phyloP scores from a whole-genome alignment of 2,113 vertebrate genomes.

The Genyomyrus donnyi region DNA sequence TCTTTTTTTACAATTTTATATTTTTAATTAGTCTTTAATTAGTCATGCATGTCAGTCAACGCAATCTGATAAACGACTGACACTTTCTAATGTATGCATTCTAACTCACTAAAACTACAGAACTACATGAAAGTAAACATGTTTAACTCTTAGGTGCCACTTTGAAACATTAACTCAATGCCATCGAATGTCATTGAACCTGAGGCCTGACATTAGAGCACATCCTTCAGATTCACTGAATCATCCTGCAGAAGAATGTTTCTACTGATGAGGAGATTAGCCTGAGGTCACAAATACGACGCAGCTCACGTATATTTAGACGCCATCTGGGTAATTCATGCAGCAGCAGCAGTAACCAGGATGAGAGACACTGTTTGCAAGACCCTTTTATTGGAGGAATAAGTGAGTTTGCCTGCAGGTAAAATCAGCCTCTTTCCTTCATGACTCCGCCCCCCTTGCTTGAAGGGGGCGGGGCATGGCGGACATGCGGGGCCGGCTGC shows the following conservation, averaged over 20 bases:
- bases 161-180: background rate
- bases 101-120: background rate
- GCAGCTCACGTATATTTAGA: background rate
- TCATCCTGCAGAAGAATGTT: background rate
- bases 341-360: background rate
- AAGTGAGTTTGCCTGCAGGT: conserved; percentile 59
- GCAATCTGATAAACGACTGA: background rate
- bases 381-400: conserved; percentile 38
- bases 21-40: background rate
- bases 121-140: background rate
- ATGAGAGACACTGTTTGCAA: background rate
- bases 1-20: background rate
- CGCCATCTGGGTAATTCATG: background rate
- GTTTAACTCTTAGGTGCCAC: background rate
- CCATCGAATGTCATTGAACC: background rate
- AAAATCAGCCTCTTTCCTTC: background rate
- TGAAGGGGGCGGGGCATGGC: background rate
- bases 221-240: background rate
- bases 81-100: background rate
- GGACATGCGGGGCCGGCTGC: background rate
- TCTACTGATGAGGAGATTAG: background rate
- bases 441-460: background rate
- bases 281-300: background rate
- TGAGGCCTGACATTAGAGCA: background rate
- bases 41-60: background rate